Conservation (phyloP, 2,797 vertebrate species). For the Poecilia velifera region DNA sequence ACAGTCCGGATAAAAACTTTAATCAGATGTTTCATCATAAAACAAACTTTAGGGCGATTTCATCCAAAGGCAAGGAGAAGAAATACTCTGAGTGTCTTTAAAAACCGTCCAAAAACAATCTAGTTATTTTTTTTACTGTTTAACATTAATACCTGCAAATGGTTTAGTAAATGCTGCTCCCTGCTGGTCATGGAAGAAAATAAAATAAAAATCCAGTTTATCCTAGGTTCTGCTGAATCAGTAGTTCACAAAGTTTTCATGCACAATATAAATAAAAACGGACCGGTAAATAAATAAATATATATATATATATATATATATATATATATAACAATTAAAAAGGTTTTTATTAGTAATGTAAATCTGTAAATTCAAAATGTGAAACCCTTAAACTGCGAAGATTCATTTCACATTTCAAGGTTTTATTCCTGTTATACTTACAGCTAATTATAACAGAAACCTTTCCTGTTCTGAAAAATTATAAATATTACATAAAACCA, state of each 20-base stretch:
- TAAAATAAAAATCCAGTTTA: neutral
- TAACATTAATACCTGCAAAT: neutral
- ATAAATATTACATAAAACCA: neutral
- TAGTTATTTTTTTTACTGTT: neutral
- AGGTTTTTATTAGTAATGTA: neutral
- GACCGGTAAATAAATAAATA: neutral
- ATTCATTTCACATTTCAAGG: neutral
- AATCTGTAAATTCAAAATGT: neutral
- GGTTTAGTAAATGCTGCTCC: conserved; percentile 8
- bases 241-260: neutral
- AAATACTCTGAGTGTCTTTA: neutral
- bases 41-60: neutral
- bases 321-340: neutral
- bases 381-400: neutral
- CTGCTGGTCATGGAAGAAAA: conserved; percentile 25
- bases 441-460: no score
- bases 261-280: neutral
- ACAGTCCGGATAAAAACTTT: neutral
- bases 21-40: neutral
- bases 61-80: neutral
- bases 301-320: no score
- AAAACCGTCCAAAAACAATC: neutral
- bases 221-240: neutral
- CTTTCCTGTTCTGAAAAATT: no score
- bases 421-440: no score